These are phyloP conservation scores for Cettia cetti DNA, from an alignment of 2,113 vertebrate genomes.

Conservation along the genomic window DNA sequence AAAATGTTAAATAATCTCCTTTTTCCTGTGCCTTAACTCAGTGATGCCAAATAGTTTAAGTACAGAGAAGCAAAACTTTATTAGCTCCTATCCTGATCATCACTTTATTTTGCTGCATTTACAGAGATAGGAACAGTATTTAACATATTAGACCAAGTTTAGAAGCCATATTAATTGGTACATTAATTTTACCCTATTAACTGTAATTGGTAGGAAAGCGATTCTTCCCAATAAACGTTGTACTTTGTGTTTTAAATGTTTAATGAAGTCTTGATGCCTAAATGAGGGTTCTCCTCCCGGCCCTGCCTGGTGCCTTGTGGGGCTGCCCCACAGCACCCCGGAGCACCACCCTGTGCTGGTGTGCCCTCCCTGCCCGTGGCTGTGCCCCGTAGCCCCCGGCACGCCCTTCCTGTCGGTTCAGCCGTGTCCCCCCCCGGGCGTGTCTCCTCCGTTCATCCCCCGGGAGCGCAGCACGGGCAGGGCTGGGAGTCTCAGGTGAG, in stretches of 20 bases:
- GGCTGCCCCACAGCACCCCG: accelerated
- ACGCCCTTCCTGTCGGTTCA: accelerated
- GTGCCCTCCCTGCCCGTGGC: not conserved
- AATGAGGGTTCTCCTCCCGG: not conserved
- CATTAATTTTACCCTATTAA: constrained; percentile 78
- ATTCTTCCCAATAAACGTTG: constrained; percentile 57
- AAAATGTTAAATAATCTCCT: constrained; percentile 81
- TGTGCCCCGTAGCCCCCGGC: accelerated
- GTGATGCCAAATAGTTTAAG: constrained; percentile 70
- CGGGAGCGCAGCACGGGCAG: too few relatives aligned
- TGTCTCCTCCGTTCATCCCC: not conserved
- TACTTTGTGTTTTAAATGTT: constrained; percentile 68
- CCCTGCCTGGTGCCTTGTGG: accelerated
- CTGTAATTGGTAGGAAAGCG: constrained; percentile 71
- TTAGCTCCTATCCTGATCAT: constrained; percentile 49
- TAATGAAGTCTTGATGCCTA: constrained; percentile 21
- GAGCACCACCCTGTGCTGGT: not conserved
- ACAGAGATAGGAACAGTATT: not conserved
- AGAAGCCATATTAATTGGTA: constrained; percentile 76
- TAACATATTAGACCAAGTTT: constrained; percentile 25
- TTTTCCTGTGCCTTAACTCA: constrained; percentile 69
- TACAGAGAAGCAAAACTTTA: constrained; percentile 72
- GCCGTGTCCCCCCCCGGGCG: too few relatives aligned
- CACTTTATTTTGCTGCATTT: not conserved
- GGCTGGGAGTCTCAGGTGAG: not conserved